phyloP scores from a whole-genome alignment of 2,797 vertebrate genomes.

The Taeniopygia guttata region DNA sequence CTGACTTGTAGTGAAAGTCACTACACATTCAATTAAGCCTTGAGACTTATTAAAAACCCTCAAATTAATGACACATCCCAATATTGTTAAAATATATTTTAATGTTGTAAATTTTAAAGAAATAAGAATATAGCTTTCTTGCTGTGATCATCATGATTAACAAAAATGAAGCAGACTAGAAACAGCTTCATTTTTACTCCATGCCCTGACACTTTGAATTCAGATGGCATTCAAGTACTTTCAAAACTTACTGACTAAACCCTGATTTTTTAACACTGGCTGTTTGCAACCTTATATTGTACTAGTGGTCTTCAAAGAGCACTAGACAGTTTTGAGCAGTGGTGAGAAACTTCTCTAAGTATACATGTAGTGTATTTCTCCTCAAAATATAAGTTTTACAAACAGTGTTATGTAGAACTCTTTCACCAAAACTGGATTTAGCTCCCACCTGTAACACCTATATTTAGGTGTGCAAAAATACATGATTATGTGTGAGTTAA shows the following conservation, averaged over 20 bases:
- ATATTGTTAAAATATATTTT: neutral
- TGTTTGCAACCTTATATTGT: neutral
- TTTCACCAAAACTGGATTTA: neutral
- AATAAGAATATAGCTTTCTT: neutral
- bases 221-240: neutral
- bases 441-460: neutral
- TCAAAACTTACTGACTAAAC: neutral
- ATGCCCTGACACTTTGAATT: neutral
- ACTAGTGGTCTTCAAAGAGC: neutral
- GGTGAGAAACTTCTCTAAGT: neutral
- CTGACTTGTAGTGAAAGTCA: neutral
- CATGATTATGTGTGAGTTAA: neutral
- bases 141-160: neutral
- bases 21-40: neutral
- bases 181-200: neutral
- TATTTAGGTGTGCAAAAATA: neutral
- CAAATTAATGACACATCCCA: neutral
- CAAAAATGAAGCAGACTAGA: conserved; percentile 1
- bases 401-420: neutral
- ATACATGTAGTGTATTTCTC: neutral
- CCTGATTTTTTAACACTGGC: neutral
- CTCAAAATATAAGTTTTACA: neutral
- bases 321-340: neutral
- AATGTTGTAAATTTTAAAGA: conserved; percentile 44
- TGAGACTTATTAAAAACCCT: neutral